phyloP scores from a whole-genome alignment of 2,113 vertebrate species.

The Artemisiospiza belli region DNA sequence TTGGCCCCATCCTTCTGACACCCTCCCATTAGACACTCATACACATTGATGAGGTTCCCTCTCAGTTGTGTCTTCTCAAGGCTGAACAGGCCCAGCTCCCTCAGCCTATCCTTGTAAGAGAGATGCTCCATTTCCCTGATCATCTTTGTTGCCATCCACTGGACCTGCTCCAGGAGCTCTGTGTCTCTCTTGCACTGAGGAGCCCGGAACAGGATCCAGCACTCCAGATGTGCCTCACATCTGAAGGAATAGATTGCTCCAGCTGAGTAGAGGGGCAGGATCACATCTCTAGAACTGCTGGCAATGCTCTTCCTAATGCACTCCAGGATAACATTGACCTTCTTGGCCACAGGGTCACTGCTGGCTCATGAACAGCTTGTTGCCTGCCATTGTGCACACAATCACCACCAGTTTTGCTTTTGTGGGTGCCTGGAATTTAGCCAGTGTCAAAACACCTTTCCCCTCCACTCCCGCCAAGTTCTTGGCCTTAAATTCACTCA shows the following conservation, averaged over 20 bases:
- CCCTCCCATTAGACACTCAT: not conserved
- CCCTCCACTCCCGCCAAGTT: no score
- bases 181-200: not conserved
- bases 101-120: not conserved
- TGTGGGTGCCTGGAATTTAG: not conserved
- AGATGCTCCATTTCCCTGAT: no score
- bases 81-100: not conserved
- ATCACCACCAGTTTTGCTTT: not conserved
- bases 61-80: not conserved
- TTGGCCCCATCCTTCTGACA: not conserved
- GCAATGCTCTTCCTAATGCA: accelerated
- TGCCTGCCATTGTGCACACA: not conserved
- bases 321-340: accelerated
- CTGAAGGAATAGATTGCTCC: no score
- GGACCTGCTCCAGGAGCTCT: not conserved
- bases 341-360: not conserved
- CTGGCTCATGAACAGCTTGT: not conserved
- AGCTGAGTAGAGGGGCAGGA: not conserved
- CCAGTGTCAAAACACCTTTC: not conserved
- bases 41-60: not conserved
- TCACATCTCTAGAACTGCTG: accelerated
- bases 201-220: not conserved
- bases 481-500: not conserved
- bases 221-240: not conserved
- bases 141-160: not conserved